phyloP scores from a whole-genome alignment of 2,888 invertebrate species.

The Pachycephus smyrnensis region DNA sequence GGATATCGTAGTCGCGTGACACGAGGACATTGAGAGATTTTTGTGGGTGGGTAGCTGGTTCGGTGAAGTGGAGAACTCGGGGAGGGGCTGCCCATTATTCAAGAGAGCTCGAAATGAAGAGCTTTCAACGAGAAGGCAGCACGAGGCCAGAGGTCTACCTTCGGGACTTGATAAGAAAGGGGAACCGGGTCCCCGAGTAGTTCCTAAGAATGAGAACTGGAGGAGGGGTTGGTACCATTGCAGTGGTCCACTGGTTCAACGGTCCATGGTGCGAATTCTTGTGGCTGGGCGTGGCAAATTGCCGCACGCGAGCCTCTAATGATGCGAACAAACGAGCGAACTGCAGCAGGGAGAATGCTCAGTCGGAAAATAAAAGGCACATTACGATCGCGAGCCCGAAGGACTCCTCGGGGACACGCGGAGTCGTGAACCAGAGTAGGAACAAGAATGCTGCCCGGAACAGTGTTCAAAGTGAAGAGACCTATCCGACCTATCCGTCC shows the following conservation, averaged over 20 bases:
- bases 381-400: not conserved
- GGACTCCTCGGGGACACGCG: no score
- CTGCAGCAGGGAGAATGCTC: constrained; percentile 24
- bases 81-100: constrained; percentile 2
- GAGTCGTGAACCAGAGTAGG: not conserved
- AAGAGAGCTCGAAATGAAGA: constrained; percentile 23
- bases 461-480: no score
- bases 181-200: constrained; percentile 8
- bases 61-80: not conserved
- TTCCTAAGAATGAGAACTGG: constrained; percentile 14
- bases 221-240: constrained; percentile 18
- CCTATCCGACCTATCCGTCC: no score
- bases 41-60: not conserved
- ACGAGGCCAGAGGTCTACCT: constrained; percentile 12
- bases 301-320: constrained; percentile 61
- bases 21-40: constrained; percentile 24
- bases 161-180: constrained; percentile 34
- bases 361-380: constrained; percentile 35
- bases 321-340: constrained; percentile 59
- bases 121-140: not conserved
- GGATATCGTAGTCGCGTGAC: constrained; percentile 40
- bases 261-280: constrained; percentile 57
- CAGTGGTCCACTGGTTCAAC: constrained; percentile 15
- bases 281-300: constrained; percentile 61
- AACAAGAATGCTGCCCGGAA: not conserved